A percentile compares a stretch with the other conserved stretches of the same genome.
phyloP scores from a whole-genome alignment of 2,797 vertebrate genomes.

The Atherinosoma microstoma region DNA sequence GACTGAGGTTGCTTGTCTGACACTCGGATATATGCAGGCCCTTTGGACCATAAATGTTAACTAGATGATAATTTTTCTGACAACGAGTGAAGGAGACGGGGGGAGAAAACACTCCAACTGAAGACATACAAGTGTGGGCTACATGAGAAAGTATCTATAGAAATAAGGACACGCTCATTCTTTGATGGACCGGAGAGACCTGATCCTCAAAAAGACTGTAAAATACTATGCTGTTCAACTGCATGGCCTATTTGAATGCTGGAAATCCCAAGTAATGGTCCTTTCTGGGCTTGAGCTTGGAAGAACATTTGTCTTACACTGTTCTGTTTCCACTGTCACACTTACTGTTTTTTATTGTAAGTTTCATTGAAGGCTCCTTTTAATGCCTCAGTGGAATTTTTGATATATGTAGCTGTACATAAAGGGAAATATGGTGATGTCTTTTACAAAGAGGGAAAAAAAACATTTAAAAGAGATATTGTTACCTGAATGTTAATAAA shows the following conservation, averaged over 20 bases:
- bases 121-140: conserved; percentile 13
- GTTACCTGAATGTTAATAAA: conserved; percentile 30
- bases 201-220: conserved; percentile 32
- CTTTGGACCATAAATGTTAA: conserved; percentile 26
- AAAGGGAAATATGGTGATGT: conserved; percentile 47
- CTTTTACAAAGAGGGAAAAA: conserved; percentile 50
- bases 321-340: conserved; percentile 23
- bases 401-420: conserved; percentile 59
- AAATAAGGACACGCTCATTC: conserved; percentile 6
- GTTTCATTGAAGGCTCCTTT: conserved; percentile 34
- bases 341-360: conserved; percentile 12
- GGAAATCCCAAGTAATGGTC: conserved; percentile 39
- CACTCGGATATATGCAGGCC: conserved; percentile 8
- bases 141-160: background rate
- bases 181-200: conserved; percentile 13
- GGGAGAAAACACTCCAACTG: background rate
- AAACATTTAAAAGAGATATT: conserved; percentile 2
- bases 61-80: conserved; percentile 35
- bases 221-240: conserved; percentile 18
- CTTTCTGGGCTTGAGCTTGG: conserved; percentile 7
- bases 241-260: conserved; percentile 45
- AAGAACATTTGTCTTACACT: conserved; percentile 36
- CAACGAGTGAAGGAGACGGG: background rate
- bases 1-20: conserved; percentile 20
- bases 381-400: conserved; percentile 32